Conservation (phyloP, 1,140 invertebrate species). For the Trichonephila clavata region DNA sequence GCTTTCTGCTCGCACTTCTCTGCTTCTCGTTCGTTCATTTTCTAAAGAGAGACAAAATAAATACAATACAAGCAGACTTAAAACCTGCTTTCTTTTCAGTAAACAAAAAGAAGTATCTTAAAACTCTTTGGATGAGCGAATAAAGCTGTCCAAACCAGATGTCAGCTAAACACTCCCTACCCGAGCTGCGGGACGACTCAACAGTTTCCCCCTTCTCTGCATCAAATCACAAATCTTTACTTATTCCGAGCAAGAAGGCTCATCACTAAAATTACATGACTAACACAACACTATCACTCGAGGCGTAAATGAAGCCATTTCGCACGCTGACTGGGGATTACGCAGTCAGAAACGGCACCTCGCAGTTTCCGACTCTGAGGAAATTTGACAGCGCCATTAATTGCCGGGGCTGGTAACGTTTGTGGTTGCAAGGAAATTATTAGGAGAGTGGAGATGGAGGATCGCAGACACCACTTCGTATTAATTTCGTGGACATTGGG, state of each 20-base stretch:
- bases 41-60: no score
- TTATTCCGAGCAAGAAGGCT: not conserved
- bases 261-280: conserved; percentile 27
- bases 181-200: not conserved
- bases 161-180: not conserved
- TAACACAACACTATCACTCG: conserved; percentile 5
- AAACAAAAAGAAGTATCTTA: not conserved
- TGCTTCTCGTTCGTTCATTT: no score
- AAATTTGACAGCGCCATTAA: conserved; percentile 21
- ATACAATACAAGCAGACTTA: no score
- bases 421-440: not conserved
- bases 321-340: not conserved
- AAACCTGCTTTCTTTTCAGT: no score
- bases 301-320: conserved; percentile 39
- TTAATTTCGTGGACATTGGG: not conserved
- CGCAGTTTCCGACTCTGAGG: not conserved
- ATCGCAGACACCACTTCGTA: not conserved
- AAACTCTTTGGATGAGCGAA: not conserved
- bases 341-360: not conserved
- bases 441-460: not conserved
- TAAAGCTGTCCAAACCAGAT: not conserved
- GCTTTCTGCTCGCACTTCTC: no score
- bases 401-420: not conserved
- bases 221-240: not conserved
- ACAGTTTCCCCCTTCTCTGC: not conserved